These are phyloP conservation scores for Drosophila azteca DNA, from an alignment of 1,140 invertebrate species.

Conservation along the genomic window DNA sequence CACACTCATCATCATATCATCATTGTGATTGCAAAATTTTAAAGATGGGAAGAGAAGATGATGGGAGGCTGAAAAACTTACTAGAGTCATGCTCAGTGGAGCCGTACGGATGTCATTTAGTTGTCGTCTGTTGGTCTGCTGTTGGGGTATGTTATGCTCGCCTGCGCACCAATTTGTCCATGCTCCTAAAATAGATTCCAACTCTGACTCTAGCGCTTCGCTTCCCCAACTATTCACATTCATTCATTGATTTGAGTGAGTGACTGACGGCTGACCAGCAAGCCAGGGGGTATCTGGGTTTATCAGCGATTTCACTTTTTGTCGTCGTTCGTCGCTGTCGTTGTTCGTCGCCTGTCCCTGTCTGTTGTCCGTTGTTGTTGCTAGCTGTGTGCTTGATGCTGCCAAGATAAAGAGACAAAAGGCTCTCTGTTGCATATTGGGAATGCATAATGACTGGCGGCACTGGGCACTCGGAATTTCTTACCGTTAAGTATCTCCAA, in stretches of 20 bases:
- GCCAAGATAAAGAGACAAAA: constrained; percentile 49
- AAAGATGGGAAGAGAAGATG: constrained; percentile 37
- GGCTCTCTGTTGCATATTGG: constrained; percentile 20
- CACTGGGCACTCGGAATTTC: not conserved
- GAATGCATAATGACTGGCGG: constrained; percentile 30
- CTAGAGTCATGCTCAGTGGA: constrained; percentile 60
- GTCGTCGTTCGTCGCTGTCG: constrained; percentile 16
- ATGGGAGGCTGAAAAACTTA: constrained; percentile 34
- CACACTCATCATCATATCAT: constrained; percentile 48
- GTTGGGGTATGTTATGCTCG: constrained; percentile 18
- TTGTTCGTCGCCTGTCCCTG: not conserved
- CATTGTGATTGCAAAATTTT: constrained; percentile 60
- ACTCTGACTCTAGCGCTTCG: constrained; percentile 9
- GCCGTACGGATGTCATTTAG: constrained; percentile 15
- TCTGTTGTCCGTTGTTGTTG: constrained; percentile 12
- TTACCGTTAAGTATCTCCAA: constrained; percentile 34
- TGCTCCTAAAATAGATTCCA: constrained; percentile 31
- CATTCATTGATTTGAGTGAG: constrained; percentile 26
- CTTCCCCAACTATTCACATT: constrained; percentile 15
- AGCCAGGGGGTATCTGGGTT: constrained; percentile 43
- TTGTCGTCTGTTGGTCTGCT: no score
- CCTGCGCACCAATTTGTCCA: constrained; percentile 37
- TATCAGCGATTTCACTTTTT: constrained; percentile 79
- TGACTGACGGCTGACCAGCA: constrained; percentile 18
- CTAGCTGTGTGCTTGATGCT: constrained; percentile 35